Evolutionary conservation across 2,113 vertebrate genomes (phyloP).

Genomic region (Rostratula benghalensis): DNA sequence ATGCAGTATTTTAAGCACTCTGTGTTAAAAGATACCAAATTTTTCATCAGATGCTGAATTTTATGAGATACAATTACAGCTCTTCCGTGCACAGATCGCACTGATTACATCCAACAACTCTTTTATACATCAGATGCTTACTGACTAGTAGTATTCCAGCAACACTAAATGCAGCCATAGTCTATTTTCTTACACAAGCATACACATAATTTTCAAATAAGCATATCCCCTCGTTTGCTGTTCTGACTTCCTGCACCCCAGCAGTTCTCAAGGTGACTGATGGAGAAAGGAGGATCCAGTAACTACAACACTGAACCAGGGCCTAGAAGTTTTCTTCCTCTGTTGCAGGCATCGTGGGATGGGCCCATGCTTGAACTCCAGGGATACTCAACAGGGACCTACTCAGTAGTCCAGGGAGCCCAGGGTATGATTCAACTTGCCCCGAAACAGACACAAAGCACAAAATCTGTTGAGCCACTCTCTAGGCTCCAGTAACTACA

Average conservation of each 20-base stretch:
- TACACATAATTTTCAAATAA: neutral
- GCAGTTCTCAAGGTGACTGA: neutral
- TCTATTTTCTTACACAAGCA: neutral
- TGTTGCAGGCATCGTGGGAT: neutral
- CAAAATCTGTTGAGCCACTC: neutral
- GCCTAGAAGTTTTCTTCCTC: neutral
- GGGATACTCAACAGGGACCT: neutral
- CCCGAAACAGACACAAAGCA: neutral
- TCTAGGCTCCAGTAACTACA: neutral
- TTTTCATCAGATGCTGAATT: neutral
- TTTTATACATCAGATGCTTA: neutral
- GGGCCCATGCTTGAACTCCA: neutral
- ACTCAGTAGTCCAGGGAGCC: neutral
- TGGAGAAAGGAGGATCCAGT: neutral
- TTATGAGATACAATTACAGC: neutral
- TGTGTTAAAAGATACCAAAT: neutral
- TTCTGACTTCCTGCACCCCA: neutral
- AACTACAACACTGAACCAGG: neutral
- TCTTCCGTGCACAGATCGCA: neutral
- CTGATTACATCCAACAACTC: neutral
- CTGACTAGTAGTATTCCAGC: neutral
- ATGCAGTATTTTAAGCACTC: neutral
- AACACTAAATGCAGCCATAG: neutral
- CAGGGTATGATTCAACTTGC: neutral
- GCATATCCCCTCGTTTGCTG: neutral